Conservation (phyloP, 2,888 invertebrate species). For the Podotricha telesiphe region DNA sequence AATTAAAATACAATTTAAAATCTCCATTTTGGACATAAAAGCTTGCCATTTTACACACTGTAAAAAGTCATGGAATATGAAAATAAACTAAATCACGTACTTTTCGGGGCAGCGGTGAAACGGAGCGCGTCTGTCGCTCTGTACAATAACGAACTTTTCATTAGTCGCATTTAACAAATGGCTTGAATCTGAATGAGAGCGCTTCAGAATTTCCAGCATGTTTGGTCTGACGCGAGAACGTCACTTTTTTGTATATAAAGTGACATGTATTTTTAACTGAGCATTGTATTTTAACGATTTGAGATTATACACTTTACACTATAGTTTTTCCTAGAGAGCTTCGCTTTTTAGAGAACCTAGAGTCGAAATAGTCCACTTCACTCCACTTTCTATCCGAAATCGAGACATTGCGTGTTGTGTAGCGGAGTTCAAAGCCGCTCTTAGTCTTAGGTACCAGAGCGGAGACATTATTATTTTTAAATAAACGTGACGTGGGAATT, state of each 20-base stretch:
- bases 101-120: constrained; percentile 14
- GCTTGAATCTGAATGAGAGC: constrained; percentile 22
- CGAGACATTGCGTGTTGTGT: too few species aligned
- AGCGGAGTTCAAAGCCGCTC: too few species aligned
- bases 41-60: constrained; percentile 13
- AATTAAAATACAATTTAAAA: constrained; percentile 9
- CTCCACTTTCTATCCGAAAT: too few species aligned
- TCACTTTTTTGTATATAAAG: background rate
- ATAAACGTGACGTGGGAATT: too few species aligned
- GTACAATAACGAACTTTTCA: constrained; percentile 29
- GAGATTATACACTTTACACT: too few species aligned
- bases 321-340: too few species aligned
- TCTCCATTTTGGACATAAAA: constrained; percentile 1
- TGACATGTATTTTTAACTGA: constrained; percentile 8
- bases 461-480: too few species aligned
- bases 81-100: constrained; percentile 23
- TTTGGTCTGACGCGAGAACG: constrained; percentile 9
- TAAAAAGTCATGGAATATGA: constrained; percentile 18
- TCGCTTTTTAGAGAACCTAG: too few species aligned
- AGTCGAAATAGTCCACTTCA: too few species aligned
- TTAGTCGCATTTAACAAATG: constrained; percentile 28
- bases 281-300: background rate
- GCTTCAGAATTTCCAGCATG: constrained; percentile 16
- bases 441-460: too few species aligned
- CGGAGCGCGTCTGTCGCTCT: constrained; percentile 20